A percentile compares a stretch with the other conserved stretches of the same genome.
Evolutionary conservation across 2,797 vertebrate genomes (phyloP).

Genomic region (Catostomus latipinnis): DNA sequence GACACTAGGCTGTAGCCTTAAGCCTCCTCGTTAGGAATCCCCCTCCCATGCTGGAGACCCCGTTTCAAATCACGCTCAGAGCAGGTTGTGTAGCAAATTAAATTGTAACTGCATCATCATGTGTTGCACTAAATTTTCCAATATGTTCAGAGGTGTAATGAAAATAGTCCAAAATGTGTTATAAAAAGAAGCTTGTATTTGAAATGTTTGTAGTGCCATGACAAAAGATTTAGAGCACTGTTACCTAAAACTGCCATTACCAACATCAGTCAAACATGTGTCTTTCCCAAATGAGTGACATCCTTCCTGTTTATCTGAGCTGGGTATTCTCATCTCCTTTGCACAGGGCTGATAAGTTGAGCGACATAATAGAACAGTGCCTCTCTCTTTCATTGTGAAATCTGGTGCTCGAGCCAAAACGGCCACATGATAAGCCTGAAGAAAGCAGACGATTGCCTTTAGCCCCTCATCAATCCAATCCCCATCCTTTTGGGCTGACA

Average conservation of each 20-base stretch:
- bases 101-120: too few species aligned
- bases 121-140: too few species aligned
- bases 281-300: neutral
- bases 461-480: constrained; percentile 64
- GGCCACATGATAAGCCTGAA: constrained; percentile 50
- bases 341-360: constrained; percentile 55
- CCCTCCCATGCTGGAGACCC: too few species aligned
- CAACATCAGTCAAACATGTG: constrained; percentile 44
- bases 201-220: neutral
- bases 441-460: constrained; percentile 65
- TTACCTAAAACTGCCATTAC: constrained; percentile 31
- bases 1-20: too few species aligned
- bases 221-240: constrained; percentile 19
- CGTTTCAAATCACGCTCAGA: too few species aligned
- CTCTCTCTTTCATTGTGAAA: constrained; percentile 27
- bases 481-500: constrained; percentile 72
- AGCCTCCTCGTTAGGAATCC: too few species aligned
- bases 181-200: too few species aligned
- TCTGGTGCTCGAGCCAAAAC: constrained; percentile 39
- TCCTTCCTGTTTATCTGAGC: constrained; percentile 65
- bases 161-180: too few species aligned
- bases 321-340: constrained; percentile 44
- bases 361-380: constrained; percentile 53
- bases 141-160: too few species aligned
- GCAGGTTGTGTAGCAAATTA: too few species aligned